Percentiles rank a stretch among this genome's conserved stretches.
Evolutionary conservation across 1,140 invertebrate genomes (phyloP).

Genomic region (Drosophila littoralis): DNA sequence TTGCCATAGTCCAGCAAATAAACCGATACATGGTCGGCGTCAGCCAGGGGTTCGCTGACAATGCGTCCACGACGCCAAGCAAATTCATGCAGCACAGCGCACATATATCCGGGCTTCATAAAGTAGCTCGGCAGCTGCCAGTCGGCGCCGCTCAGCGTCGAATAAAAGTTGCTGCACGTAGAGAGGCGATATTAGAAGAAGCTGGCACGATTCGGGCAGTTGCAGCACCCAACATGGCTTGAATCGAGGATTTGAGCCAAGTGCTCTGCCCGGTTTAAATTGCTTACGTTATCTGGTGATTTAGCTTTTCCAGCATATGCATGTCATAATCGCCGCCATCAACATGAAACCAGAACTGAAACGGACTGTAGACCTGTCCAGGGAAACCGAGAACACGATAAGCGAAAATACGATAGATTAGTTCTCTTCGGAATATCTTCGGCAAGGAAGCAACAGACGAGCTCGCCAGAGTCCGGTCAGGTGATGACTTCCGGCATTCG

Average conservation of each 20-base stretch:
- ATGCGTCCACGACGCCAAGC: conserved; percentile 45
- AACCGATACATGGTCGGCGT: background rate
- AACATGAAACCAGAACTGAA: conserved; percentile 62
- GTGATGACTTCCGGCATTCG: too few species aligned
- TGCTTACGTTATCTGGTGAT: conserved; percentile 12
- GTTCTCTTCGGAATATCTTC: too few species aligned
- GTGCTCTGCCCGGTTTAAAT: background rate
- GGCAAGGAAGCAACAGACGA: too few species aligned
- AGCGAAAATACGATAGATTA: too few species aligned
- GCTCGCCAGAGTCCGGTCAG: too few species aligned
- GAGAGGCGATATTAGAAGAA: background rate
- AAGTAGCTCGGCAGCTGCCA: conserved; percentile 14
- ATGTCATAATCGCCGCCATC: background rate
- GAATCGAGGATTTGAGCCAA: too few species aligned
- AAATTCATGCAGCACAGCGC: background rate
- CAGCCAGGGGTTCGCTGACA: background rate
- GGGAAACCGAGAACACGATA: background rate
- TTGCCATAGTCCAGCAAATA: conserved; percentile 49
- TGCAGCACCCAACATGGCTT: too few species aligned
- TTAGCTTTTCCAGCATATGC: background rate
- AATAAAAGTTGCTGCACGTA: conserved; percentile 10
- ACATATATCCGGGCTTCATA: conserved; percentile 33
- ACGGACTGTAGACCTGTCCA: conserved; percentile 45
- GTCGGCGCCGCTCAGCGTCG: rapidly evolving
- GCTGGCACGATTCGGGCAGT: too few species aligned